These are phyloP conservation scores for Beris chalybata DNA, from an alignment of 2,888 invertebrate genomes.

Conservation along the genomic window DNA sequence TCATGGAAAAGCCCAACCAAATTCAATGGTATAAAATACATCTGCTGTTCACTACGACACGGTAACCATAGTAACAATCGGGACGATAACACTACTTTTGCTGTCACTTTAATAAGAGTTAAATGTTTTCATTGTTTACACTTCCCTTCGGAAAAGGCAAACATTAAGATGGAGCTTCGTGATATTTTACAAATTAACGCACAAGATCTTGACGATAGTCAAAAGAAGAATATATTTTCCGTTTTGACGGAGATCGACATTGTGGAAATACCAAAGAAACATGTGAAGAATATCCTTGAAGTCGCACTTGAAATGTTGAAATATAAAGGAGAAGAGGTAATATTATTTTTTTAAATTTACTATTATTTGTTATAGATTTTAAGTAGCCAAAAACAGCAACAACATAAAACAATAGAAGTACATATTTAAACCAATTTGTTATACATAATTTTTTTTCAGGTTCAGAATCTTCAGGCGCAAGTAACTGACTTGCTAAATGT, in stretches of 20 bases:
- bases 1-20: too few relatives aligned
- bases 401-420: not conserved
- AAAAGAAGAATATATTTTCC: constrained; percentile 50
- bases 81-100: too few relatives aligned
- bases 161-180: constrained; percentile 31
- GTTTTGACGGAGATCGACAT: constrained; percentile 47
- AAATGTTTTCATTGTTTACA: too few relatives aligned
- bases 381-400: not conserved
- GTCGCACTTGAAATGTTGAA: constrained; percentile 49
- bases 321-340: constrained; percentile 51
- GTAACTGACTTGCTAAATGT: constrained; percentile 37
- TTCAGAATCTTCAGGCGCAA: constrained; percentile 41
- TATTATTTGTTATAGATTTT: not conserved
- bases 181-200: constrained; percentile 23
- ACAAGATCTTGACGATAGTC: constrained; percentile 34
- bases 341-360: not conserved
- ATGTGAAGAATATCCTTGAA: constrained; percentile 51
- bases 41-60: not conserved
- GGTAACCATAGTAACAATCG: not conserved
- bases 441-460: constrained; percentile 27
- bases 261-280: constrained; percentile 52
- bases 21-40: not conserved
- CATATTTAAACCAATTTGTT: too few relatives aligned
- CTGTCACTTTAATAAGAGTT: too few relatives aligned
- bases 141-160: too few relatives aligned